Evolutionary conservation across 2,113 vertebrate genomes (phyloP).

Genomic region (Cyprinodon variegatus): DNA sequence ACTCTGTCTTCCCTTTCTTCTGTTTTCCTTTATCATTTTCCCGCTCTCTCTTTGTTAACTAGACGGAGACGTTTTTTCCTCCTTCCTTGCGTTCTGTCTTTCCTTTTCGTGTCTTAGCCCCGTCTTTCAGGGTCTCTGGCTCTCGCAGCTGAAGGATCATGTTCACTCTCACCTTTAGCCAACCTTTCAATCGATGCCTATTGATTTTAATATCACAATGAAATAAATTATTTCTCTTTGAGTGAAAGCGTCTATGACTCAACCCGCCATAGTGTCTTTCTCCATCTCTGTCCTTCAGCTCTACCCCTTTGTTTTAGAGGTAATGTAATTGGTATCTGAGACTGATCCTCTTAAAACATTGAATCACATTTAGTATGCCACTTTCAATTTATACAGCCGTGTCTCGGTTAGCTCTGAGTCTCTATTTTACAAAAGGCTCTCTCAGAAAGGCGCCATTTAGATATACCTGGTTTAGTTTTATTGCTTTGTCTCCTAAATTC

Average conservation of each 20-base stretch:
- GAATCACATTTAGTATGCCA: constrained; percentile 44
- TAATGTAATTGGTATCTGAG: constrained; percentile 67
- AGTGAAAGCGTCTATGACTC: constrained; percentile 40
- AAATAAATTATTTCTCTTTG: constrained; percentile 78
- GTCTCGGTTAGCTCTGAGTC: constrained; percentile 28
- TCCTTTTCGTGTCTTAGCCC: neutral
- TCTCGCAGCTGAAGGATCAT: constrained; percentile 70
- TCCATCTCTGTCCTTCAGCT: constrained; percentile 33
- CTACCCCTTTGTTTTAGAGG: constrained; percentile 51
- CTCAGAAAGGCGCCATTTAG: constrained; percentile 16
- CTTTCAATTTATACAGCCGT: constrained; percentile 38
- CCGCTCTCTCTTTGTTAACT: constrained; percentile 55
- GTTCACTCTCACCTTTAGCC: constrained; percentile 75
- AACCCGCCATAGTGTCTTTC: constrained; percentile 5
- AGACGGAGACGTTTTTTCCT: constrained; percentile 56
- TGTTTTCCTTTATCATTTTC: constrained; percentile 21
- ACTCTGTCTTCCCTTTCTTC: constrained; percentile 19
- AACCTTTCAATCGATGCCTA: constrained; percentile 73
- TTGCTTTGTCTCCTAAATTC: neutral
- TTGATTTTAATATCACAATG: constrained; percentile 81
- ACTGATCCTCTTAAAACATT: constrained; percentile 19
- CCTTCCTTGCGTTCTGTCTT: constrained; percentile 13
- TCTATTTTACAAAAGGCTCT: constrained; percentile 8
- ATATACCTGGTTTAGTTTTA: constrained; percentile 22
- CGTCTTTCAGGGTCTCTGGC: constrained; percentile 35